phyloP scores from a whole-genome alignment of 2,113 vertebrate species.

The Dryoscopus gambensis region DNA sequence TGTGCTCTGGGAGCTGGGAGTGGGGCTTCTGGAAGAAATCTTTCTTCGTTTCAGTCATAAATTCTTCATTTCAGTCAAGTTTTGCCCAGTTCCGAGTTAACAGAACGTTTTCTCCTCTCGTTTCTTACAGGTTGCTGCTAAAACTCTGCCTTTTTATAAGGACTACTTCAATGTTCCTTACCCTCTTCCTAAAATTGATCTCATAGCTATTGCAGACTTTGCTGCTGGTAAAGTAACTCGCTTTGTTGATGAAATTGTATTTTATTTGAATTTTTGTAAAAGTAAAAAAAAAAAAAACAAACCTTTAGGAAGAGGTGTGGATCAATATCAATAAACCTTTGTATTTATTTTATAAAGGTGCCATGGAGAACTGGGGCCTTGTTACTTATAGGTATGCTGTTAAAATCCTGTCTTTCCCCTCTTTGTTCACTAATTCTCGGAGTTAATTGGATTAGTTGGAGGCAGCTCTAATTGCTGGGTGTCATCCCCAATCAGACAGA shows the following conservation, averaged over 20 bases:
- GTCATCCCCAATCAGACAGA: background rate
- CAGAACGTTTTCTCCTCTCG: constrained; percentile 23
- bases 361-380: constrained; percentile 99
- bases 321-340: constrained; percentile 66
- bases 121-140: constrained; percentile 89
- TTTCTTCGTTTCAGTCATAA: accelerated
- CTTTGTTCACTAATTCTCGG: constrained; percentile 45
- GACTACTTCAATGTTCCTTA: constrained; percentile 99
- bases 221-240: constrained; percentile 92
- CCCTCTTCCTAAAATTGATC: constrained; percentile 98
- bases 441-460: background rate
- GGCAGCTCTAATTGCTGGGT: background rate
- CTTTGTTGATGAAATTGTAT: constrained; percentile 66
- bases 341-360: constrained; percentile 88
- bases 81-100: background rate
- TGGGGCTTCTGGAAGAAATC: background rate
- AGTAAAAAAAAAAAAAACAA: no score
- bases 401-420: constrained; percentile 56
- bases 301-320: constrained; percentile 52
- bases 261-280: constrained; percentile 43
- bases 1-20: background rate
- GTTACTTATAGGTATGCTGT: constrained; percentile 95
- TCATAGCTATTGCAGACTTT: constrained; percentile 99
- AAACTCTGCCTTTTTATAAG: constrained; percentile 99
- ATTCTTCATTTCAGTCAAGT: background rate